Percentiles rank a stretch among this genome's conserved stretches.
phyloP scores from a whole-genome alignment of 2,797 vertebrate species.

The Rhinatrema bivittatum region DNA sequence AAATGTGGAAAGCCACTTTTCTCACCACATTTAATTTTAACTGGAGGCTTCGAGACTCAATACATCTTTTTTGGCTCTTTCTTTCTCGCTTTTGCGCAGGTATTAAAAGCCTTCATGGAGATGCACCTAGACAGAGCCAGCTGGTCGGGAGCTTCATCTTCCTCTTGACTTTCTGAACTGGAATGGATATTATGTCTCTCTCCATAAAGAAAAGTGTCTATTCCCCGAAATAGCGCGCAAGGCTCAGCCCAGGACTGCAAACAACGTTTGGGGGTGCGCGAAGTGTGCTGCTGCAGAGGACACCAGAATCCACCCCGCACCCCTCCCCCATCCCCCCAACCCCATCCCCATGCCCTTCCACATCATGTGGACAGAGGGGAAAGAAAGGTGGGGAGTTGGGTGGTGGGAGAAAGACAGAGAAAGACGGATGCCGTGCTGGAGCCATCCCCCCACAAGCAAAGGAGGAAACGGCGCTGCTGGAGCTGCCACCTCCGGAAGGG shows the following conservation, averaged over 20 bases:
- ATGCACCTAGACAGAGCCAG: conserved; percentile 2
- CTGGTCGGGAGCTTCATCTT: not conserved
- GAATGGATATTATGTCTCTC: not conserved
- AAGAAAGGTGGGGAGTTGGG: no score
- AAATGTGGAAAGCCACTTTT: conserved; percentile 54
- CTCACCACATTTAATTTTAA: conserved; percentile 53
- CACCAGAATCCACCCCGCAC: not conserved
- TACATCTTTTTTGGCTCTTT: conserved; percentile 52
- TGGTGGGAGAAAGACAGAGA: no score
- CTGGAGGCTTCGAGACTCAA: conserved; percentile 44
- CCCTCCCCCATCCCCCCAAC: no score
- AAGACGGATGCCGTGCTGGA: no score
- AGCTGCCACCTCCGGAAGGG: no score
- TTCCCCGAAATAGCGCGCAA: not conserved
- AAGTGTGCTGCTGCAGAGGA: no score
- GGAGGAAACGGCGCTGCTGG: no score
- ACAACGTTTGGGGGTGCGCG: no score
- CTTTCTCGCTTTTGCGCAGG: conserved; percentile 21
- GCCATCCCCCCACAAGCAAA: no score
- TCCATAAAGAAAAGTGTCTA: rapidly evolving
- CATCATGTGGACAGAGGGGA: no score
- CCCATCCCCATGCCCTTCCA: not conserved
- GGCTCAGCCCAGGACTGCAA: not conserved
- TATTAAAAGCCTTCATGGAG: conserved; percentile 24
- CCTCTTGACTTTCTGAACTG: not conserved